A percentile compares a stretch with the other conserved stretches of the same genome.
phyloP scores from a whole-genome alignment of 2,113 vertebrate species.

The Zosterops hypoxanthus region DNA sequence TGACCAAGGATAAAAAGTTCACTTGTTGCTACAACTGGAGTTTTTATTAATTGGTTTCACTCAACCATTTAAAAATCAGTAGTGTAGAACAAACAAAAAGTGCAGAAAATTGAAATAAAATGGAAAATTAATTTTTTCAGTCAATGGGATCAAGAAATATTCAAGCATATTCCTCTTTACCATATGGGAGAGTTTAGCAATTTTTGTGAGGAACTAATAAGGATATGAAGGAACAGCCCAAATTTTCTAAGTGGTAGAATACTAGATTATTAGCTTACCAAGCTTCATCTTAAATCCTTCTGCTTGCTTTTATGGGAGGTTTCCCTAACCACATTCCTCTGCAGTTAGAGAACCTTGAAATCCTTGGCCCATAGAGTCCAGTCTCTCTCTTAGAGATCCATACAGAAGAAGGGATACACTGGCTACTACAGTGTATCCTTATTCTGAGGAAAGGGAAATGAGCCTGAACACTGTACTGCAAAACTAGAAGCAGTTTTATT shows the following conservation, averaged over 20 bases:
- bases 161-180: neutral
- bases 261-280: neutral
- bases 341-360: neutral
- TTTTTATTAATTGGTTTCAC: neutral
- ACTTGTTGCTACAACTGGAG: neutral
- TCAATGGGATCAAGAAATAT: neutral
- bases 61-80: neutral
- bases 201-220: neutral
- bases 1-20: neutral
- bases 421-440: neutral
- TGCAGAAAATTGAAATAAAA: neutral
- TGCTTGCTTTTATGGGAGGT: neutral
- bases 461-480: neutral
- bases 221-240: neutral
- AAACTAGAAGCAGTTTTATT: neutral
- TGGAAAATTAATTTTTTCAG: neutral
- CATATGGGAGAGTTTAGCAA: neutral
- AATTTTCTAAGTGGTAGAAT: neutral
- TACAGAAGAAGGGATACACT: neutral
- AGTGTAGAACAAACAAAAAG: neutral
- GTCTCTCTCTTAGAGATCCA: neutral
- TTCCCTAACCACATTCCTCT: neutral
- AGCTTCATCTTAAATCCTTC: neutral
- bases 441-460: neutral
- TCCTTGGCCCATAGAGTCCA: fast-evolving